Evolutionary conservation across 2,888 invertebrate species (phyloP), one percentile per base, ranked within the genome.

Genomic region (Macropis europaea): DNA sequence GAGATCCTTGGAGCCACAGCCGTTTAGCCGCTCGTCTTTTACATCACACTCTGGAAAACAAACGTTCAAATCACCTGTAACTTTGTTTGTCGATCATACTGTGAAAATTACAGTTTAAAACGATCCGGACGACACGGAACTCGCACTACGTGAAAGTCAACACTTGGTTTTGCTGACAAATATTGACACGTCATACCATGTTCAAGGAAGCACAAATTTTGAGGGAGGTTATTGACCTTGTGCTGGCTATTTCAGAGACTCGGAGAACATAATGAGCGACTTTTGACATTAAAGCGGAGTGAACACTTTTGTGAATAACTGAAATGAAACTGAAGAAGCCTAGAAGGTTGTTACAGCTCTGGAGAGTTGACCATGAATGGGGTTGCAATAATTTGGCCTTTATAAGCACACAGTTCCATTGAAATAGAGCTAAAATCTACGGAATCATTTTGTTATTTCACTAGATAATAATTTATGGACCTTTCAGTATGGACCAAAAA

Each of bases 1-100:
- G 90, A 92, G 91, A 91, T 94, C 93, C 93, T 94, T 94, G 90
- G 94, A 93, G 92, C 93, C 93, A 90, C 92, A 91, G 92, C 95
- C 95, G 94, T 95, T 96, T 91, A 94, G 93, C 91, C 93, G 93
- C 92, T 95, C 94, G 92, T 93, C 94, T 92, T 95, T 96, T 95
- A 95, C 95, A 95, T 96, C 95, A 95, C 95, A 94, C 93, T 94
- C 95, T 95, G 90, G 11, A 92, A 88, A 86, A 86, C 67, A 24
- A 50, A 48, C 13, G 5, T 19, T 34, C 15, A 19, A 48, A 19
- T n/a, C 40, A 40, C n/a, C 22, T 26, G 17, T 28, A 38, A 13
- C 9, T 26, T 24, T 11, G 6, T 2, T 15, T 2, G 13, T n/a
- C 50, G n/a, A n/a, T 17, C 13, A 34, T 17, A 13, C 13, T 7